Conservation (phyloP, 2,888 invertebrate genomes). For the Cataglyphis cursor region DNA sequence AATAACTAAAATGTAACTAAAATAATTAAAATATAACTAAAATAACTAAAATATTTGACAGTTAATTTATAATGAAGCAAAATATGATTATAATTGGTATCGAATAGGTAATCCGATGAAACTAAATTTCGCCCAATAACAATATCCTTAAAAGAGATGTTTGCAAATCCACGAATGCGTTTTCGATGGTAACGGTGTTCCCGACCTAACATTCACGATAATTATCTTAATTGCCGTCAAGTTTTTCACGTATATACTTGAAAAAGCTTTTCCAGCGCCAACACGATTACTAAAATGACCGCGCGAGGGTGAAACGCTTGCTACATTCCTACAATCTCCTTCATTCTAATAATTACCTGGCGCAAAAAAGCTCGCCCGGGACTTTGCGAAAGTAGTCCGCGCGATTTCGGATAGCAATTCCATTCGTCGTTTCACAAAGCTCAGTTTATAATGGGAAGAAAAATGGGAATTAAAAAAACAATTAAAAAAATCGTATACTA, state of each 20-base stretch:
- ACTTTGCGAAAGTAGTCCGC: neutral
- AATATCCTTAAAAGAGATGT: conserved; percentile 21
- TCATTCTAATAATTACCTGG: conserved; percentile 32
- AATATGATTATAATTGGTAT: neutral
- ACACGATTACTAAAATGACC: conserved; percentile 41
- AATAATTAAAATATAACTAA: no score
- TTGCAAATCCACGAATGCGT: conserved; percentile 32
- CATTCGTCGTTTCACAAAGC: neutral
- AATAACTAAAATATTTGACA: no score
- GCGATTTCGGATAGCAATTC: conserved; percentile 10
- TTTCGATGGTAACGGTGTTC: conserved; percentile 25
- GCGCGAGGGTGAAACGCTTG: conserved; percentile 13
- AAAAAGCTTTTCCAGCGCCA: conserved; percentile 41
- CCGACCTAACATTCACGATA: conserved; percentile 37
- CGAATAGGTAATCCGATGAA: conserved; percentile 6
- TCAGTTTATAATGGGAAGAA: neutral
- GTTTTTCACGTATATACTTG: conserved; percentile 4
- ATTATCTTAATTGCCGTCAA: conserved; percentile 24
- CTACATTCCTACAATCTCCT: conserved; percentile 22
- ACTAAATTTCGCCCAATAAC: conserved; percentile 23
- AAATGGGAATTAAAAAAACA: neutral
- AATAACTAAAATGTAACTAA: no score
- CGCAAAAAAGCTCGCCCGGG: conserved; percentile 9
- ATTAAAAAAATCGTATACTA: neutral
- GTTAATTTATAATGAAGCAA: neutral